Evolutionary conservation across 2,797 vertebrate genomes (phyloP).

Genomic region (Columba guinea): DNA sequence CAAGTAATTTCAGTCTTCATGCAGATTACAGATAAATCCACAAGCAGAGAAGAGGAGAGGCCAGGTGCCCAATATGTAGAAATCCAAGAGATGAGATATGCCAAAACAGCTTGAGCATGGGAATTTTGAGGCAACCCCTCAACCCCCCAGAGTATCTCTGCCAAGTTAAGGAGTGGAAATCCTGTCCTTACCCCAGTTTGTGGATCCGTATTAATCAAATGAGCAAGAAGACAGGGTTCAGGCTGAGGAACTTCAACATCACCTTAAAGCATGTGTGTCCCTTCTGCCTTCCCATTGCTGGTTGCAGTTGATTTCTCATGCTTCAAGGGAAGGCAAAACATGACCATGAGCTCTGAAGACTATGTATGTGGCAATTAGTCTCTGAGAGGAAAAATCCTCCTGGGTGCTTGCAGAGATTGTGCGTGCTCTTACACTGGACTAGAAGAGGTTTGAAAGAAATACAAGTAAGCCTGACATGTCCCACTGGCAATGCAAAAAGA

Average conservation of each 20-base stretch:
- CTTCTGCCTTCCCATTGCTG: background rate
- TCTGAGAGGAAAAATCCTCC: background rate
- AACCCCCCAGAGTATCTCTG: fast-evolving
- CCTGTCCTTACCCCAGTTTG: background rate
- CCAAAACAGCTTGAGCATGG: background rate
- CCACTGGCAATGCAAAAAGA: background rate
- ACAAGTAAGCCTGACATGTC: background rate
- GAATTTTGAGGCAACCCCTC: background rate
- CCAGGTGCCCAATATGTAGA: background rate
- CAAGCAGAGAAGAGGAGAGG: background rate
- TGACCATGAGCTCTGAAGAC: background rate
- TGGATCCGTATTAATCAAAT: background rate
- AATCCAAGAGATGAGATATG: background rate
- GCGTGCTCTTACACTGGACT: background rate
- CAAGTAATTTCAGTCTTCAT: background rate
- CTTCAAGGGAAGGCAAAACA: background rate
- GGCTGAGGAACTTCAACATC: background rate
- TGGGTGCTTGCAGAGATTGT: background rate
- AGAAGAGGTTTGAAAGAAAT: background rate
- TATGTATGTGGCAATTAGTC: background rate
- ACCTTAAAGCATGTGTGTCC: background rate
- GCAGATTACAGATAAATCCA: background rate
- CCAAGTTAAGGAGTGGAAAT: background rate
- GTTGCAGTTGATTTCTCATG: background rate
- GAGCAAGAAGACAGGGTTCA: background rate